phyloP scores from a whole-genome alignment of 2,797 vertebrate species.

The Halcyon chelicuti region DNA sequence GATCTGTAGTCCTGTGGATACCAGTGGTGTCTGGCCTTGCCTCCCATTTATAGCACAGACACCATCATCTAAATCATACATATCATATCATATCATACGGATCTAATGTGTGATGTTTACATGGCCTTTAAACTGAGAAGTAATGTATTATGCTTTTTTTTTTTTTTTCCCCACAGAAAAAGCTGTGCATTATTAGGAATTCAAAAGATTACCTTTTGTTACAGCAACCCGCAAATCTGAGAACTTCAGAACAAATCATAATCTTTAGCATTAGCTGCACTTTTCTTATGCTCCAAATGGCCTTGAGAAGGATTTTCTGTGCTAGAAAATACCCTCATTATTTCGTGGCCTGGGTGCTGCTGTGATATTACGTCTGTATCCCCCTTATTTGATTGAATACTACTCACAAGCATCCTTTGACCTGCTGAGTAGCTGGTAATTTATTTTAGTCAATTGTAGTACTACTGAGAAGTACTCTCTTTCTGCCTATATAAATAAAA shows the following conservation, averaged over 20 bases:
- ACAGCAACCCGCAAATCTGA: neutral
- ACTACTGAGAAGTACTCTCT: neutral
- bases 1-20: neutral
- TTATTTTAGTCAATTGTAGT: neutral
- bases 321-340: neutral
- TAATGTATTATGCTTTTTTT: neutral
- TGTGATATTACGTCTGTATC: neutral
- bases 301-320: neutral
- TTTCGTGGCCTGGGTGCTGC: neutral
- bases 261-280: neutral
- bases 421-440: neutral
- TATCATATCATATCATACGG: rapidly evolving
- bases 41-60: neutral
- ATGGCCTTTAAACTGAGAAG: neutral
- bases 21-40: neutral
- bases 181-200: neutral
- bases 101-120: neutral
- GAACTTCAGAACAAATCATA: neutral
- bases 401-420: neutral
- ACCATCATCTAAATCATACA: neutral
- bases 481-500: neutral
- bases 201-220: neutral
- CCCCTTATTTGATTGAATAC: neutral
- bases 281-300: neutral
- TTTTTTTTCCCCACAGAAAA: neutral